Conservation (phyloP, 2,797 vertebrate species). For the Microctenopoma steveboyesi region DNA sequence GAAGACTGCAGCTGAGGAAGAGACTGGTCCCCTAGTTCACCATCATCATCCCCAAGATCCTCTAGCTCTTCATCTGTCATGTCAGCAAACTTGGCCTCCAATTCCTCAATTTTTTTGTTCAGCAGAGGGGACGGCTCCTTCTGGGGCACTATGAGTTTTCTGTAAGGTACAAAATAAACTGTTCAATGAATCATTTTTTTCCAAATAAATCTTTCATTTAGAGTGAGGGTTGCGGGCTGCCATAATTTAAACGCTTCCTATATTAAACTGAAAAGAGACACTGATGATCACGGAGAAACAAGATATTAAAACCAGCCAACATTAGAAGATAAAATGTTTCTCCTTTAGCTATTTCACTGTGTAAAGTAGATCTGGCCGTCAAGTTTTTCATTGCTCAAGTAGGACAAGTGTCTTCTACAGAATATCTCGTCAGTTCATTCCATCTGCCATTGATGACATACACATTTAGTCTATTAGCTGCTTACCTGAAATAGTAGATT, state of each 20-base stretch:
- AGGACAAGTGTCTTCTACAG: not conserved
- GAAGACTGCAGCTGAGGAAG: slow-evolving; percentile 91
- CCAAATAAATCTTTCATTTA: not conserved
- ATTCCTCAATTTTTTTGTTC: slow-evolving; percentile 95
- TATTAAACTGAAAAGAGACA: not conserved
- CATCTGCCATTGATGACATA: slow-evolving; percentile 38
- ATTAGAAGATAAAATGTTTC: not conserved
- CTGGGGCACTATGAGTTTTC: slow-evolving; percentile 97
- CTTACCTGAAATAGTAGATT: slow-evolving; percentile 96
- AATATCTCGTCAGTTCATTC: not conserved
- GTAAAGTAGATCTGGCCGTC: not conserved
- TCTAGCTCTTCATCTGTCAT: slow-evolving; percentile 96
- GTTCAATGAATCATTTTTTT: slow-evolving; percentile 5
- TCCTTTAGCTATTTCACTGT: not conserved
- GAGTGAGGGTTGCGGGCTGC: not conserved
- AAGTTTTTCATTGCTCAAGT: not conserved
- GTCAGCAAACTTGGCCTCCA: slow-evolving; percentile 98
- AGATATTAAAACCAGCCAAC: not conserved
- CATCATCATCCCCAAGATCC: slow-evolving; percentile 95
- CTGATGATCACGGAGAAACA: not conserved
- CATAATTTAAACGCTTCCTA: not conserved
- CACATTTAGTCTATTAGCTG: not conserved
- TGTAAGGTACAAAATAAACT: slow-evolving; percentile 55
- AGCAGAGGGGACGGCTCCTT: slow-evolving; percentile 97
- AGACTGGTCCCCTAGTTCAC: slow-evolving; percentile 90